phyloP scores from a whole-genome alignment of 2,113 vertebrate species.

The Sphyrna mokarran region DNA sequence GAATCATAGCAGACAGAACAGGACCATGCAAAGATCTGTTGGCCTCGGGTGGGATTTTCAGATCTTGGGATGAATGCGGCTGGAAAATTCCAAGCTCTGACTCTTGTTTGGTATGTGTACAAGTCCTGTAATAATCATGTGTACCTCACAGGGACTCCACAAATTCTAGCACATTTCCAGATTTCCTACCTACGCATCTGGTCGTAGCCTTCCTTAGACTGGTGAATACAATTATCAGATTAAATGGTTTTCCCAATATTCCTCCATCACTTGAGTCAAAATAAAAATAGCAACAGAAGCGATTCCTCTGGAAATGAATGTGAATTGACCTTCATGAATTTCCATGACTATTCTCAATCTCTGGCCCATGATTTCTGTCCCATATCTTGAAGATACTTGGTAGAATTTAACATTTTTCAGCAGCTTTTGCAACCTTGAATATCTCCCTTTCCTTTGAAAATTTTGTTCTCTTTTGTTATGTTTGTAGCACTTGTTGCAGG shows the following conservation, averaged over 20 bases:
- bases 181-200: not conserved
- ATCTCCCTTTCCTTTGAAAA: not conserved
- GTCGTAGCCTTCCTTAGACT: not conserved
- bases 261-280: not conserved
- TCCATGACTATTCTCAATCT: not conserved
- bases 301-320: not conserved
- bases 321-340: not conserved
- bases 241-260: not conserved
- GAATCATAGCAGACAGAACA: too few relatives aligned
- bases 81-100: too few relatives aligned
- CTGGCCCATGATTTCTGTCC: not conserved
- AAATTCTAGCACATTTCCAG: not conserved
- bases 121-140: not conserved
- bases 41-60: too few relatives aligned
- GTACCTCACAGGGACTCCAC: not conserved
- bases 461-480: not conserved
- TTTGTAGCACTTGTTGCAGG: too few relatives aligned
- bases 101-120: not conserved
- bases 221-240: not conserved
- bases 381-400: not conserved
- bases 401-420: not conserved
- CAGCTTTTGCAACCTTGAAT: not conserved
- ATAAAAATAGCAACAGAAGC: not conserved
- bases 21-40: too few relatives aligned
- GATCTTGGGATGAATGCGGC: too few relatives aligned